Percentiles rank a stretch among this genome's conserved stretches.
These are phyloP conservation scores for Lacerta viridis DNA, from an alignment of 2,797 vertebrate species.

Conservation along the genomic window DNA sequence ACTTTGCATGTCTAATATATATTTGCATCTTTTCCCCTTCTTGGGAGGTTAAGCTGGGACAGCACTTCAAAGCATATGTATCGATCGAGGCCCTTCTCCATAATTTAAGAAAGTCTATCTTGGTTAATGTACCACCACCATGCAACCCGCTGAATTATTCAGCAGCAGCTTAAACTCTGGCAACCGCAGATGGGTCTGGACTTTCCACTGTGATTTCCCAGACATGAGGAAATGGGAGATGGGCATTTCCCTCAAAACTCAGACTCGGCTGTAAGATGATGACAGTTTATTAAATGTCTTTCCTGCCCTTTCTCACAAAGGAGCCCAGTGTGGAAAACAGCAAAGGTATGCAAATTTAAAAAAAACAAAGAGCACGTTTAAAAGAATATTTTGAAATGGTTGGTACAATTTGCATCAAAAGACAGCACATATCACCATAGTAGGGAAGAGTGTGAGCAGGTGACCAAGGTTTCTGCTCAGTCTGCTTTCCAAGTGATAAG, in stretches of 20 bases:
- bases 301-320: no score
- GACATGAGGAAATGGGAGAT: not conserved
- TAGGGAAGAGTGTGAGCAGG: no score
- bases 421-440: no score
- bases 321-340: no score
- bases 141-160: constrained; percentile 73
- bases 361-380: no score
- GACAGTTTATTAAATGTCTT: no score
- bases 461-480: no score
- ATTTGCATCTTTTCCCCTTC: constrained; percentile 52
- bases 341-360: no score
- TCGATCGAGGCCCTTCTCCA: constrained; percentile 46
- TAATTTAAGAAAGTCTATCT: constrained; percentile 63
- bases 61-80: constrained; percentile 27
- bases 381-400: no score
- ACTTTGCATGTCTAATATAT: constrained; percentile 21
- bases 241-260: not conserved
- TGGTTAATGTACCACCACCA: constrained; percentile 65
- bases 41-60: constrained; percentile 42
- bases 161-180: constrained; percentile 59
- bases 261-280: not conserved
- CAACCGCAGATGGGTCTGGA: constrained; percentile 50
- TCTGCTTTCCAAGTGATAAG: no score
- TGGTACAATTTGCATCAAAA: no score
- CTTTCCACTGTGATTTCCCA: constrained; percentile 6